These are phyloP conservation scores for Clarias fuscus DNA, from an alignment of 2,797 vertebrate species.

Conservation along the genomic window DNA sequence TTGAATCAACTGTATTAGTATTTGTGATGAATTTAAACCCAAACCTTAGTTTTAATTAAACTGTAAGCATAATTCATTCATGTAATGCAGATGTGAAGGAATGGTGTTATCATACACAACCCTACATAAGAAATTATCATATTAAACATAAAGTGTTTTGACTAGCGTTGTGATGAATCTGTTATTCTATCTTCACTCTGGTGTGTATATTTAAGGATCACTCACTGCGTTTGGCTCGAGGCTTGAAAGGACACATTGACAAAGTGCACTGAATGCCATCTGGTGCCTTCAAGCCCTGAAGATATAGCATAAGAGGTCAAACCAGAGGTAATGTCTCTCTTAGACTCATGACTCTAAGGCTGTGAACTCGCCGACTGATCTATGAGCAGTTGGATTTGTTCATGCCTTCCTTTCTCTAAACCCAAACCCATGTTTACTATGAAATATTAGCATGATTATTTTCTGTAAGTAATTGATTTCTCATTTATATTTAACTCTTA, in stretches of 20 bases:
- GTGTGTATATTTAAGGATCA: constrained; percentile 26
- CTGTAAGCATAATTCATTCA: background rate
- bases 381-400: constrained; percentile 8
- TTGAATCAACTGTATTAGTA: background rate
- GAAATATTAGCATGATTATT: background rate
- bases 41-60: background rate
- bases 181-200: constrained; percentile 18
- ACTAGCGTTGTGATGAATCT: constrained; percentile 16
- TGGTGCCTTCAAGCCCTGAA: constrained; percentile 41
- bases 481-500: background rate
- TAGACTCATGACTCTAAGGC: constrained; percentile 30
- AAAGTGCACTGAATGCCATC: constrained; percentile 41
- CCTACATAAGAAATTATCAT: background rate
- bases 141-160: background rate
- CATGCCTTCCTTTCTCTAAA: background rate
- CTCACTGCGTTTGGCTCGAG: constrained; percentile 36
- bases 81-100: too few species aligned
- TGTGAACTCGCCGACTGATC: constrained; percentile 37
- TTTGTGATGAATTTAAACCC: background rate
- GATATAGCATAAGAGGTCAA: constrained; percentile 33
- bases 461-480: background rate
- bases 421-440: background rate
- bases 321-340: constrained; percentile 35
- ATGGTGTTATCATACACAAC: background rate
- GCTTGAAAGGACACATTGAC: constrained; percentile 40